Conservation (phyloP, 2,113 vertebrate species). For the Caracal caracal region DNA sequence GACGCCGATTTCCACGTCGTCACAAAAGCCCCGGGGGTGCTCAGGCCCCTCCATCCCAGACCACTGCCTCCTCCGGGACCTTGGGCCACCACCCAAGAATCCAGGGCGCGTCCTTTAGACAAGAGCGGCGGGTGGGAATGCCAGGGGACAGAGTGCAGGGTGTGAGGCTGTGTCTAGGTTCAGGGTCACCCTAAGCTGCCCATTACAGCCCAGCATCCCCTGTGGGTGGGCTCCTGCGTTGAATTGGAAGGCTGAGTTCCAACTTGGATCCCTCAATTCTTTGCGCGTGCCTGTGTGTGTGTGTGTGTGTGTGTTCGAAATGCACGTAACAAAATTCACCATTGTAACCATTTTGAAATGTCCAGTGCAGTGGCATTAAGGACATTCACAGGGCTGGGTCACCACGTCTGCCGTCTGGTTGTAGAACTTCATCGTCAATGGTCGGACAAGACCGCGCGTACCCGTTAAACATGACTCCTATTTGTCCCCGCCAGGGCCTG, state of each 20-base stretch:
- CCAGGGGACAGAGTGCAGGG: background rate
- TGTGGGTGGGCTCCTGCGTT: background rate
- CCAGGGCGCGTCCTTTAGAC: background rate
- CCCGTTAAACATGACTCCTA: background rate
- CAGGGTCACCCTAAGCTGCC: background rate
- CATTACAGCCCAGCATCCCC: too few species aligned
- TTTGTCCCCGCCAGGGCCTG: background rate
- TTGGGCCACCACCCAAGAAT: too few species aligned
- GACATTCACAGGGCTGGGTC: background rate
- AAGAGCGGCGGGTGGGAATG: background rate
- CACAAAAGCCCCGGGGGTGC: rapidly evolving
- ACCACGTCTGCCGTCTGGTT: rapidly evolving
- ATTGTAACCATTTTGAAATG: background rate
- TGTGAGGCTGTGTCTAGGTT: rapidly evolving
- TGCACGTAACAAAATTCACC: background rate
- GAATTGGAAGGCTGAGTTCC: background rate
- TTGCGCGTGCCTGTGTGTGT: background rate
- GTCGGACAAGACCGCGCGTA: background rate
- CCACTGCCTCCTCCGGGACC: background rate
- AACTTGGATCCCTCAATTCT: background rate
- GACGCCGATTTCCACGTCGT: rapidly evolving
- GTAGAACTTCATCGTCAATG: background rate
- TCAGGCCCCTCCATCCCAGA: background rate
- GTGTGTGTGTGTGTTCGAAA: background rate
- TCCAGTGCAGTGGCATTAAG: background rate